These are phyloP conservation scores for Taeniopygia guttata DNA, from an alignment of 2,797 vertebrate species.

Conservation along the genomic window DNA sequence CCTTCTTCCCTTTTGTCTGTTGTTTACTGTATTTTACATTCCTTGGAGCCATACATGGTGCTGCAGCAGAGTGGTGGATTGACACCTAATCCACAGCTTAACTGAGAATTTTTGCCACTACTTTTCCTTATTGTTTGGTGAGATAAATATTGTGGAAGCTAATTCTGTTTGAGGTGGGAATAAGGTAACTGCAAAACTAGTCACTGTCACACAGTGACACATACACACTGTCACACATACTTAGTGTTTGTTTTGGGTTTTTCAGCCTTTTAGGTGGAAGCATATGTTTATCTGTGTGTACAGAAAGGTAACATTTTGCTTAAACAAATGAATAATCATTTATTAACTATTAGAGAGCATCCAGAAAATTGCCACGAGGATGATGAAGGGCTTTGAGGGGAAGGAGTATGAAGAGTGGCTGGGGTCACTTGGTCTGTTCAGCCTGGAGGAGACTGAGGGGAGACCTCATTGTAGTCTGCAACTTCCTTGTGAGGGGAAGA, in stretches of 20 bases:
- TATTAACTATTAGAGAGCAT: neutral
- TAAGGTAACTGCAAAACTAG: neutral
- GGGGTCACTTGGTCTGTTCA: neutral
- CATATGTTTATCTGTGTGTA: neutral
- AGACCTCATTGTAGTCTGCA: rapidly evolving
- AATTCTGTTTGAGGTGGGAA: neutral
- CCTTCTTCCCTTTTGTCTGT: neutral
- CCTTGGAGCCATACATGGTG: neutral
- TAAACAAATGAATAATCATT: neutral
- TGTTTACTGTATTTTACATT: neutral
- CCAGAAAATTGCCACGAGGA: neutral
- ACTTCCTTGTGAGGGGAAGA: rapidly evolving
- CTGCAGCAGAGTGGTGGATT: neutral
- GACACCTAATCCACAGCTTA: neutral
- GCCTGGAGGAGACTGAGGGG: neutral
- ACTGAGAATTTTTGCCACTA: neutral
- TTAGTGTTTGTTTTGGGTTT: neutral
- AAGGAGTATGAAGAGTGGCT: neutral
- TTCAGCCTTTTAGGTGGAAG: neutral
- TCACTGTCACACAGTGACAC: neutral
- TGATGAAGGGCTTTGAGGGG: neutral
- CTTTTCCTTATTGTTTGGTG: neutral
- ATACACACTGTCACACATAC: no score
- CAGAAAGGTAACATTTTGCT: neutral
- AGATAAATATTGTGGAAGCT: neutral